Conservation (phyloP, 2,888 invertebrate species). For the Camptogramma bilineatum region DNA sequence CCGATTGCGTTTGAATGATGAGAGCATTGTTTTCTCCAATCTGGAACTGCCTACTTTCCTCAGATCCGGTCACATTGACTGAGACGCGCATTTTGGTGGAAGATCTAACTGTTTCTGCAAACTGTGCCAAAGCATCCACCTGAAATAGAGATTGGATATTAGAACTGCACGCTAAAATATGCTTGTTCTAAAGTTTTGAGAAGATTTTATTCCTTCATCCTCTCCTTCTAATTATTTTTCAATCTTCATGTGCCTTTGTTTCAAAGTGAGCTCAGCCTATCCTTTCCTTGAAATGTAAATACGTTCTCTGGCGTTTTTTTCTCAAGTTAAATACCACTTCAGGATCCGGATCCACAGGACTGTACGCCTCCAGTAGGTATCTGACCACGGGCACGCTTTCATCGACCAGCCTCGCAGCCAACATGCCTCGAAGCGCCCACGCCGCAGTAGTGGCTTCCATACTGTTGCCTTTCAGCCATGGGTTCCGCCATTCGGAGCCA, state of each 20-base stretch:
- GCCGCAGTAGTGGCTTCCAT: conserved; percentile 92
- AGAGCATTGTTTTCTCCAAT: conserved; percentile 91
- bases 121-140: conserved; percentile 81
- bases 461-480: conserved; percentile 73
- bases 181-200: no score
- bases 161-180: no score
- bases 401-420: conserved; percentile 69
- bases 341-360: conserved; percentile 67
- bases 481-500: conserved; percentile 74
- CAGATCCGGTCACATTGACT: conserved; percentile 72
- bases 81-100: conserved; percentile 71
- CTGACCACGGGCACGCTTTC: conserved; percentile 72
- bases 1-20: conserved; percentile 92
- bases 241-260: no score
- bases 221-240: no score
- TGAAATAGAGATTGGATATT: conserved; percentile 41
- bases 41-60: conserved; percentile 86
- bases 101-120: conserved; percentile 65
- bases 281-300: no score
- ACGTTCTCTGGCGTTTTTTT: background rate
- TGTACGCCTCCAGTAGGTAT: conserved; percentile 66
- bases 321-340: conserved; percentile 63
- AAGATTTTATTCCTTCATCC: no score
- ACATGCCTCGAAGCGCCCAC: conserved; percentile 92
- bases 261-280: no score